phyloP scores from a whole-genome alignment of 2,888 invertebrate species.

The Coenonympha glycerion region DNA sequence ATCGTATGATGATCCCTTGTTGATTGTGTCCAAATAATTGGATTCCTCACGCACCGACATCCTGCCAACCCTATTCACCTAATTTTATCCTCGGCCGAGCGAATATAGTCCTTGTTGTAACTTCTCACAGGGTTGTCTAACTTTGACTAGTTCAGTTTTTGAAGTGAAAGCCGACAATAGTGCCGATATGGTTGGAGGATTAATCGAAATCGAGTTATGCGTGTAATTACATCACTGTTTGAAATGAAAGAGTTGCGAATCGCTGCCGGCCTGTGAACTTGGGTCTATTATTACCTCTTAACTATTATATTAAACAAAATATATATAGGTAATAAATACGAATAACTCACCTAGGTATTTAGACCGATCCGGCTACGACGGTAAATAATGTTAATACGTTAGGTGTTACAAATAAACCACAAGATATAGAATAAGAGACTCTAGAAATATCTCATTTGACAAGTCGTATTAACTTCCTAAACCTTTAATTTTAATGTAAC shows the following conservation, averaged over 20 bases:
- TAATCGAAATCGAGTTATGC: constrained; percentile 40
- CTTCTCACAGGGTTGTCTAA: constrained; percentile 14
- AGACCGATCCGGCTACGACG: too few species aligned
- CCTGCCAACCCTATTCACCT: constrained; percentile 21
- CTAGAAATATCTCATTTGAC: too few species aligned
- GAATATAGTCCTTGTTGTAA: constrained; percentile 14
- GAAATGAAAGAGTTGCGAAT: constrained; percentile 30
- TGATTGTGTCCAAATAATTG: constrained; percentile 65
- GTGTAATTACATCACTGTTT: constrained; percentile 31
- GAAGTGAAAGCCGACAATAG: constrained; percentile 1
- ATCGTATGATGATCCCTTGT: constrained; percentile 42
- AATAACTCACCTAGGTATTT: too few species aligned
- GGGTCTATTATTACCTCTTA: constrained; percentile 8
- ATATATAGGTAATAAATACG: not conserved
- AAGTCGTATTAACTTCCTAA: too few species aligned
- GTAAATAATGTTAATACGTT: too few species aligned
- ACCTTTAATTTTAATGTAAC: too few species aligned
- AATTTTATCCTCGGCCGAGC: constrained; percentile 8
- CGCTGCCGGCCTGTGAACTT: constrained; percentile 18
- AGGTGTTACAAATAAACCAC: too few species aligned
- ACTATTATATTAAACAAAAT: not conserved
- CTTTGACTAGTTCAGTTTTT: not conserved
- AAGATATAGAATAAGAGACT: too few species aligned
- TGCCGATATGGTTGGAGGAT: constrained; percentile 31
- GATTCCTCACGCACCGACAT: constrained; percentile 41